These are phyloP conservation scores for Linepithema humile DNA, from an alignment of 1,140 invertebrate species.

Conservation along the genomic window DNA sequence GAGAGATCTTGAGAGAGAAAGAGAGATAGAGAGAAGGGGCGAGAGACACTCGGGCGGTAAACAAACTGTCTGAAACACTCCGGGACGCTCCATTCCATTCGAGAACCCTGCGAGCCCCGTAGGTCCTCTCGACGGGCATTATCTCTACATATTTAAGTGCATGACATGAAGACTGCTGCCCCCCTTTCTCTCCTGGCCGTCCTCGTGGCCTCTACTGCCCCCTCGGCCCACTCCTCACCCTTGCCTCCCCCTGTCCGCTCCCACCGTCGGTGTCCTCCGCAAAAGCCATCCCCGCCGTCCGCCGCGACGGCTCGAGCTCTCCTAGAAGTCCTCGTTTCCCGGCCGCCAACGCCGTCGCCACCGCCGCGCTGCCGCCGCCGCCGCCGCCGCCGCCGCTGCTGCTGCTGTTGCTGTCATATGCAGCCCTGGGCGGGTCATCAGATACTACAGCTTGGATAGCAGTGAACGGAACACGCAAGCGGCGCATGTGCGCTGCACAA, in stretches of 20 bases:
- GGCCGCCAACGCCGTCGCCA: constrained; percentile 28
- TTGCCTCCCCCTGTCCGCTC: constrained; percentile 50
- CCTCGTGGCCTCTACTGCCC: constrained; percentile 30
- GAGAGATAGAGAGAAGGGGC: constrained; percentile 31
- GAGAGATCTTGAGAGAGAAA: constrained; percentile 48
- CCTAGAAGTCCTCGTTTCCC: constrained; percentile 81
- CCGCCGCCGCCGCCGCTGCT: not conserved
- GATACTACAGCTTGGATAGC: constrained; percentile 81
- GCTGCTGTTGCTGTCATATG: constrained; percentile 80
- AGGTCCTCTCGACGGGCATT: constrained; percentile 80
- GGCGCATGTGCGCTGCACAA: constrained; percentile 28
- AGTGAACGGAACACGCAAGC: constrained; percentile 69
- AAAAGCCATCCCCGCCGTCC: constrained; percentile 64
- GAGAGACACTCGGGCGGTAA: constrained; percentile 77
- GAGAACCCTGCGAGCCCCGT: constrained; percentile 72
- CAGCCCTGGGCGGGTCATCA: constrained; percentile 84
- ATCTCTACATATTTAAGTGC: constrained; percentile 84
- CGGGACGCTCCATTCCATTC: constrained; percentile 75
- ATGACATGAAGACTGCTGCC: constrained; percentile 78
- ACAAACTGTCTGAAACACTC: constrained; percentile 84
- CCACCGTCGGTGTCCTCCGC: constrained; percentile 59
- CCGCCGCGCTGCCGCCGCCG: not conserved
- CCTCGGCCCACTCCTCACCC: constrained; percentile 17
- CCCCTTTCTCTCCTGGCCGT: constrained; percentile 54
- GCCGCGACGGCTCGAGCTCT: constrained; percentile 60